These are phyloP conservation scores for Acipenser ruthenus DNA, from an alignment of 2,797 vertebrate genomes.

Conservation along the genomic window DNA sequence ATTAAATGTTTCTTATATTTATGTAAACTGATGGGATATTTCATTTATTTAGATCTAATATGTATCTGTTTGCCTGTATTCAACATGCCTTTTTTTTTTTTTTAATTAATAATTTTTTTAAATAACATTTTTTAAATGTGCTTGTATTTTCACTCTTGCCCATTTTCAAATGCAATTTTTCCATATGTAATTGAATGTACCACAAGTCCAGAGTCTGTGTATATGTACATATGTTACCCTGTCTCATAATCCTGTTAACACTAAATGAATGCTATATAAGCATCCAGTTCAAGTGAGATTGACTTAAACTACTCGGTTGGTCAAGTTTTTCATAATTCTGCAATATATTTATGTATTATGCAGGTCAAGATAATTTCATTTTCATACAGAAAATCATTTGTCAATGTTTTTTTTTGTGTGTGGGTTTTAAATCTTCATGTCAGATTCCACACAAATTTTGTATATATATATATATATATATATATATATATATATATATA, in stretches of 20 bases:
- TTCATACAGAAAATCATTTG: no score
- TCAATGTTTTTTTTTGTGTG: no score
- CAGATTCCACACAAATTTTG: no score
- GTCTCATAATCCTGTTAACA: slow-evolving; percentile 53
- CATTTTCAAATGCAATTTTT: slow-evolving; percentile 59
- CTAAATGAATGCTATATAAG: slow-evolving; percentile 34
- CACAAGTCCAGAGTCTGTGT: slow-evolving; percentile 58
- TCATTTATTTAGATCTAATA: slow-evolving; percentile 58
- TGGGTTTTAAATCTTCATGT: no score
- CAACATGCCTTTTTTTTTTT: slow-evolving; percentile 32
- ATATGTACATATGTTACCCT: slow-evolving; percentile 59
- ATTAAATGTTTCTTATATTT: slow-evolving; percentile 86
- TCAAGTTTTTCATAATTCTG: no score
- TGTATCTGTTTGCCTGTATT: slow-evolving; percentile 37
- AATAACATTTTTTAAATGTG: slow-evolving; percentile 23
- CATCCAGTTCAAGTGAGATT: slow-evolving; percentile 46
- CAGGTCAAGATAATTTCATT: no score
- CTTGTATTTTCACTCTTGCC: slow-evolving; percentile 45
- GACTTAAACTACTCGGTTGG: slow-evolving; percentile 33
- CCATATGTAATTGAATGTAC: slow-evolving; percentile 80
- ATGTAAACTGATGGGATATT: slow-evolving; percentile 70
- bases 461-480: no score
- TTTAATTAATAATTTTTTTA: slow-evolving; percentile 16
- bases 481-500: no score
- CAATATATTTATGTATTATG: no score